These are phyloP conservation scores for Dicyrtoma fusca DNA, from an alignment of 2,888 invertebrate genomes.

Conservation along the genomic window DNA sequence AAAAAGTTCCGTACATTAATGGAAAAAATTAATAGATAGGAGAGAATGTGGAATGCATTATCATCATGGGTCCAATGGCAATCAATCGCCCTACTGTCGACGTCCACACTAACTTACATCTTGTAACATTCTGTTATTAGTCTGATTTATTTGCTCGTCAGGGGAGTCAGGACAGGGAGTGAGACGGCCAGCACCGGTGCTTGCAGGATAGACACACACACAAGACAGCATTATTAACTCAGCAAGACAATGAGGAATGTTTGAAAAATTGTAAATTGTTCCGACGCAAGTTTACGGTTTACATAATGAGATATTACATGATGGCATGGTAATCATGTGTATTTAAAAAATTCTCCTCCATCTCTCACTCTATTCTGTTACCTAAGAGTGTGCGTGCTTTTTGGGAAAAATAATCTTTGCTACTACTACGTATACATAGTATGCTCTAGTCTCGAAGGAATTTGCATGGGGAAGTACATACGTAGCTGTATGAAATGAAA, in stretches of 20 bases:
- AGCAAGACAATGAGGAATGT: slow-evolving; percentile 25
- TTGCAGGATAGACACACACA: too few relatives aligned
- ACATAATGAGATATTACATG: slow-evolving; percentile 27
- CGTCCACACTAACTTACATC: background rate
- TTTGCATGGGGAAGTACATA: background rate
- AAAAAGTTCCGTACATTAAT: too few relatives aligned
- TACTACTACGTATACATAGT: too few relatives aligned
- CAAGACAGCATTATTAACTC: slow-evolving; percentile 18
- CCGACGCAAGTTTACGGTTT: slow-evolving; percentile 26
- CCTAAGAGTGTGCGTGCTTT: background rate
- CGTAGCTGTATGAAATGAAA: background rate
- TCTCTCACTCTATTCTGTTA: too few relatives aligned
- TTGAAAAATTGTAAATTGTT: slow-evolving; percentile 23
- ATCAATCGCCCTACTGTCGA: background rate
- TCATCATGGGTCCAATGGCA: too few relatives aligned
- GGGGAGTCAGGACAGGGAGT: background rate
- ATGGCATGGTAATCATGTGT: slow-evolving; percentile 14
- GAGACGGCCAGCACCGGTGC: background rate
- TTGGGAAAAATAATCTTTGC: too few relatives aligned
- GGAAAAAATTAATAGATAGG: too few relatives aligned
- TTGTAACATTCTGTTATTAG: background rate
- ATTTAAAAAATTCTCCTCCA: background rate
- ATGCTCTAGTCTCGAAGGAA: too few relatives aligned
- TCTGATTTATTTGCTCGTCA: background rate
- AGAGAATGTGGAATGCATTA: too few relatives aligned